phyloP scores from a whole-genome alignment of 2,797 vertebrate genomes.

The Lagodon rhomboides region DNA sequence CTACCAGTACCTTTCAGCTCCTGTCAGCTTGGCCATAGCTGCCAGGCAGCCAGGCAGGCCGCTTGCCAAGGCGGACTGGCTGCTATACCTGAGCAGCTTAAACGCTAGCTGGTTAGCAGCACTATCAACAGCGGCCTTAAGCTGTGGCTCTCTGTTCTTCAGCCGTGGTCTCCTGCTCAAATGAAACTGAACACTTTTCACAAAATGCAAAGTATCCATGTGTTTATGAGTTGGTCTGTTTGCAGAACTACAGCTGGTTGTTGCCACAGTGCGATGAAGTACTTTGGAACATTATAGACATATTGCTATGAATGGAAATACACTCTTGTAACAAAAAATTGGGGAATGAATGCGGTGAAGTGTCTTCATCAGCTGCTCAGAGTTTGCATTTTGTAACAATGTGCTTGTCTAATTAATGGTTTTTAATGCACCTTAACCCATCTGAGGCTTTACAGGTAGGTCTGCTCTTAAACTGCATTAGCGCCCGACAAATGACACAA shows the following conservation, averaged over 20 bases:
- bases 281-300: neutral
- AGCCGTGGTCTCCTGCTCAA: conserved; percentile 4
- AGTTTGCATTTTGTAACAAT: conserved; percentile 2
- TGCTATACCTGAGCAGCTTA: conserved; percentile 15
- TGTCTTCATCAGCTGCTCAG: neutral
- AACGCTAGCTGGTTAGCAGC: conserved; percentile 11
- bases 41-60: conserved; percentile 30
- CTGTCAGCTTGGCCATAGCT: conserved; percentile 14
- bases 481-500: too few species aligned
- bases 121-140: conserved; percentile 20
- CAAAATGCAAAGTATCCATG: neutral
- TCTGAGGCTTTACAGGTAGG: neutral
- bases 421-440: neutral
- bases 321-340: neutral
- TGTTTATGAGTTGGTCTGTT: conserved; percentile 2
- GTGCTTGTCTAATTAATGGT: neutral
- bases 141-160: neutral
- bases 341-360: neutral
- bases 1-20: conserved; percentile 34
- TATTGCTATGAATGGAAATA: neutral
- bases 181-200: conserved; percentile 6
- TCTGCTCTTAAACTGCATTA: conserved; percentile 8
- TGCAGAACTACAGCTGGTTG: neutral
- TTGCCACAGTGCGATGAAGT: neutral
- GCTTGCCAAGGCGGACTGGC: conserved; percentile 25